Conservation (phyloP, 2,113 vertebrate genomes). For the Sarotherodon lohbergeri region DNA sequence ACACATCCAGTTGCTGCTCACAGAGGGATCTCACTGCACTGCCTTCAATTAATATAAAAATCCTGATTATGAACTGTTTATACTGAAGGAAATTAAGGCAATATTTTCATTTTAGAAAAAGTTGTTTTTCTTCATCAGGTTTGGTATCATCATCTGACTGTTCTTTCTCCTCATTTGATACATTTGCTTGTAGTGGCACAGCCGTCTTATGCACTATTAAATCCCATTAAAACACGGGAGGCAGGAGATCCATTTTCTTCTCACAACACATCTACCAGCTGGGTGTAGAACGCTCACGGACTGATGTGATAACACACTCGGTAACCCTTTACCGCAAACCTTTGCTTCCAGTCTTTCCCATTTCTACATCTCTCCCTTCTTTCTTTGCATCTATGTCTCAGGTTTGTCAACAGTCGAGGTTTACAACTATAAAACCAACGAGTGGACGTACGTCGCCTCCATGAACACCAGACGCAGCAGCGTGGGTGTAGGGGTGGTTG, state of each 20-base stretch:
- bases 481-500: conserved; percentile 92
- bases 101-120: not conserved
- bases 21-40: not conserved
- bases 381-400: conserved; percentile 36
- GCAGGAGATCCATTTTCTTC: not conserved
- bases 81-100: not conserved
- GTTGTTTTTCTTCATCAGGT: not conserved
- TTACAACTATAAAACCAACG: conserved; percentile 88
- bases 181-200: not conserved
- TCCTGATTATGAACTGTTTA: not conserved
- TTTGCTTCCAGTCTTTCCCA: not conserved
- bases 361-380: not conserved
- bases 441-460: conserved; percentile 89
- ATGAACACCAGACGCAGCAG: conserved; percentile 98
- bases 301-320: not conserved
- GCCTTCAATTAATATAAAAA: not conserved
- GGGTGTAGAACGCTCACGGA: not conserved
- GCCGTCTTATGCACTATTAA: not conserved
- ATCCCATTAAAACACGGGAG: not conserved
- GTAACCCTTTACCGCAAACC: not conserved
- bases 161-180: not conserved
- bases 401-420: conserved; percentile 91
- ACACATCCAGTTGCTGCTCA: not conserved
- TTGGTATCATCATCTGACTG: not conserved
- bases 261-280: not conserved